These are phyloP conservation scores for Capreolus pygargus DNA, from an alignment of 2,113 vertebrate species.

Conservation along the genomic window DNA sequence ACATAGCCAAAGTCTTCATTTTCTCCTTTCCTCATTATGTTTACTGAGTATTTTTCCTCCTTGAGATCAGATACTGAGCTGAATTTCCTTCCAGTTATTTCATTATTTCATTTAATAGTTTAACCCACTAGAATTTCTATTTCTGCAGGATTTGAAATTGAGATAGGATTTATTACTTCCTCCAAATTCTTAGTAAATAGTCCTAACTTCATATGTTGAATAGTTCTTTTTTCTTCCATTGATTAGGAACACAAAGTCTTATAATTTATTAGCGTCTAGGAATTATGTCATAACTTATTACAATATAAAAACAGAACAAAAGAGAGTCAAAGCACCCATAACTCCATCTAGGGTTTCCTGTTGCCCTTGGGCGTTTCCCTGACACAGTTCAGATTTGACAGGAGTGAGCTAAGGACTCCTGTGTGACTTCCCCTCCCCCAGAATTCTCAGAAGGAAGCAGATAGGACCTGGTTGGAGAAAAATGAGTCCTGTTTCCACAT, in stretches of 20 bases:
- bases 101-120: background rate
- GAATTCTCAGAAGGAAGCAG: background rate
- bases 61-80: background rate
- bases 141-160: background rate
- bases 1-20: background rate
- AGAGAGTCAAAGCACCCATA: background rate
- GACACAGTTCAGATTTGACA: background rate
- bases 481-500: background rate
- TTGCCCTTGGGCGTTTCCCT: background rate
- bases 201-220: background rate
- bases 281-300: background rate
- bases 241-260: background rate
- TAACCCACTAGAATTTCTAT: background rate
- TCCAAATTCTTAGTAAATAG: background rate
- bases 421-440: background rate
- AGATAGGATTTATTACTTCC: background rate
- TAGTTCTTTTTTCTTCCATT: background rate
- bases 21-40: background rate
- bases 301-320: background rate
- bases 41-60: background rate
- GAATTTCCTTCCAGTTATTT: conserved; percentile 2
- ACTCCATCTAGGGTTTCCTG: background rate
- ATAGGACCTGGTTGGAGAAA: background rate
- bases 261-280: background rate
- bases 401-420: background rate